phyloP scores from a whole-genome alignment of 2,113 vertebrate genomes.

The Pelodiscus sinensis region DNA sequence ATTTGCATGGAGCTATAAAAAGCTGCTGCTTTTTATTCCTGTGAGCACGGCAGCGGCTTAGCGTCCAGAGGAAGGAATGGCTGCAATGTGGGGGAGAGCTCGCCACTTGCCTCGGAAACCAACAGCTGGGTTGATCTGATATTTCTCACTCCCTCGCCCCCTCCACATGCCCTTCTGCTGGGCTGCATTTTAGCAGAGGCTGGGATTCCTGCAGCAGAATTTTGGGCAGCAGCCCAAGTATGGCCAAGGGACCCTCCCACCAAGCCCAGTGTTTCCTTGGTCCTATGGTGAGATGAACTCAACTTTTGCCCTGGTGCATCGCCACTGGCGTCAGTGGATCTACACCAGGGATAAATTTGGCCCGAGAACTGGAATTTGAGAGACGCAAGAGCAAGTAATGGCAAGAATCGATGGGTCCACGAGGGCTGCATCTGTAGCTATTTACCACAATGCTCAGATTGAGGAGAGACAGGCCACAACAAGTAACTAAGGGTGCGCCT shows the following conservation, averaged over 20 bases:
- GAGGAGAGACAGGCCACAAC: background rate
- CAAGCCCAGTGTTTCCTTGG: conserved; percentile 36
- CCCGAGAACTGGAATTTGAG: conserved; percentile 31
- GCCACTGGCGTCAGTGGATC: conserved; percentile 35
- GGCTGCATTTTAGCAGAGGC: background rate
- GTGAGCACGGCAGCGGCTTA: background rate
- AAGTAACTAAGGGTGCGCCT: background rate
- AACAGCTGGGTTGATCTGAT: conserved; percentile 73
- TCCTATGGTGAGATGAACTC: conserved; percentile 63
- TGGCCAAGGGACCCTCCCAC: conserved; percentile 44
- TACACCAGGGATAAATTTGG: conserved; percentile 59
- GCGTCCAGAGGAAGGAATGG: conserved; percentile 75
- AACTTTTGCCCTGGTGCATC: conserved; percentile 65
- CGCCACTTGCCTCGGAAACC: conserved; percentile 37
- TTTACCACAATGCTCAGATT: background rate
- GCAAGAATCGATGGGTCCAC: background rate
- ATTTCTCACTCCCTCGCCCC: background rate
- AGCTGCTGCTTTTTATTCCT: conserved; percentile 7
- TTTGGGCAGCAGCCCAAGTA: conserved; percentile 52
- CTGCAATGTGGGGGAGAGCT: conserved; percentile 72
- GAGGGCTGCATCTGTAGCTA: background rate
- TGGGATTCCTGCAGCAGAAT: conserved; percentile 65
- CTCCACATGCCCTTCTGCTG: background rate
- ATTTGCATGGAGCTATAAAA: conserved; percentile 46
- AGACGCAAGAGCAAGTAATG: background rate